Evolutionary conservation across 2,113 vertebrate genomes (phyloP).

Genomic region (Vidua macroura): DNA sequence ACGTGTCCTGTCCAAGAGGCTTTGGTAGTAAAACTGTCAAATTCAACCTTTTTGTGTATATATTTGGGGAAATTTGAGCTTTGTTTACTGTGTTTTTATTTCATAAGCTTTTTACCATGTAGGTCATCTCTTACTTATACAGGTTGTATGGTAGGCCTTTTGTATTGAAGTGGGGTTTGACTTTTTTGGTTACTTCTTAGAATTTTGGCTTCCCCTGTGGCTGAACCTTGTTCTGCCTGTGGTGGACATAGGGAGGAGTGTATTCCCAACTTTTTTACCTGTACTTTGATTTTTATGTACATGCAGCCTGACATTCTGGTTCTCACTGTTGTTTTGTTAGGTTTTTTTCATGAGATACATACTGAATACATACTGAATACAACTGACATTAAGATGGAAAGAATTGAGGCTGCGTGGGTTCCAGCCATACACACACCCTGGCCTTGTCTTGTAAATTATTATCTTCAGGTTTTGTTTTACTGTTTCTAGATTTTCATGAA

Average conservation of each 20-base stretch:
- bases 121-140: background rate
- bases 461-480: background rate
- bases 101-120: background rate
- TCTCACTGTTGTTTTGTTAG: background rate
- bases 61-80: background rate
- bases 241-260: background rate
- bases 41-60: background rate
- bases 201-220: background rate
- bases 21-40: background rate
- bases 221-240: background rate
- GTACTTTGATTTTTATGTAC: background rate
- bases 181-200: background rate
- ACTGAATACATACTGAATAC: background rate
- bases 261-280: background rate
- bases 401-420: background rate
- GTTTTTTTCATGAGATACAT: background rate
- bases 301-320: background rate
- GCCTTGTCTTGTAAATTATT: background rate
- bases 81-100: background rate
- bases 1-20: background rate
- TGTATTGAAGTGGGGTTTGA: background rate
- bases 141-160: background rate
- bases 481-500: background rate
- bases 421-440: accelerated
- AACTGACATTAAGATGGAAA: background rate